phyloP scores from a whole-genome alignment of 2,113 vertebrate genomes.

The Ameiurus melas region DNA sequence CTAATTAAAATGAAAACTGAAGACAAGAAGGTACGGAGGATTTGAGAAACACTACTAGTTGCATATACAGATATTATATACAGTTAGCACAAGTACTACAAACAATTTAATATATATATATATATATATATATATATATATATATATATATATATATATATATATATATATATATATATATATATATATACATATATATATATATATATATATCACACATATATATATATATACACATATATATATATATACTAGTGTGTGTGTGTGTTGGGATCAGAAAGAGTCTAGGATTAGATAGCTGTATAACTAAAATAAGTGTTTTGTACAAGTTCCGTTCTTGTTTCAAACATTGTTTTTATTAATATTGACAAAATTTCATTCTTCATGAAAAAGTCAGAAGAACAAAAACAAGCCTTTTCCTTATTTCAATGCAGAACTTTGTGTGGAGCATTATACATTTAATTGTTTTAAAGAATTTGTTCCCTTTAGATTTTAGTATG shows the following conservation, averaged over 20 bases:
- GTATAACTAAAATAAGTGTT: background rate
- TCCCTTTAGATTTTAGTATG: background rate
- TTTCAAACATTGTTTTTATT: background rate
- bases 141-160: no score
- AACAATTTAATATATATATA: background rate
- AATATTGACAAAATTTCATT: background rate
- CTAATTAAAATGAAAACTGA: constrained; percentile 63
- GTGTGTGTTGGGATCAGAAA: background rate
- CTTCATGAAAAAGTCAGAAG: background rate
- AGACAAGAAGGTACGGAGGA: background rate
- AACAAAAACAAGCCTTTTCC: background rate
- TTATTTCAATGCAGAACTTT: background rate
- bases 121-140: no score
- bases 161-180: no score
- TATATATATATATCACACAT: no score
- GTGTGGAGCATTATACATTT: background rate
- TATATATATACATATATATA: no score
- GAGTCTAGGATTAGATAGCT: background rate
- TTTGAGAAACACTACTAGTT: background rate
- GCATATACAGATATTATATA: background rate
- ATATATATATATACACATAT: no score
- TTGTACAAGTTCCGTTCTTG: background rate
- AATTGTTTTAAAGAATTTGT: background rate
- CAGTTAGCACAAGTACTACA: background rate
- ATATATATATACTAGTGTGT: no score